Conservation (phyloP, 1,140 invertebrate species). For the Pseudomyrmex sp. region DNA sequence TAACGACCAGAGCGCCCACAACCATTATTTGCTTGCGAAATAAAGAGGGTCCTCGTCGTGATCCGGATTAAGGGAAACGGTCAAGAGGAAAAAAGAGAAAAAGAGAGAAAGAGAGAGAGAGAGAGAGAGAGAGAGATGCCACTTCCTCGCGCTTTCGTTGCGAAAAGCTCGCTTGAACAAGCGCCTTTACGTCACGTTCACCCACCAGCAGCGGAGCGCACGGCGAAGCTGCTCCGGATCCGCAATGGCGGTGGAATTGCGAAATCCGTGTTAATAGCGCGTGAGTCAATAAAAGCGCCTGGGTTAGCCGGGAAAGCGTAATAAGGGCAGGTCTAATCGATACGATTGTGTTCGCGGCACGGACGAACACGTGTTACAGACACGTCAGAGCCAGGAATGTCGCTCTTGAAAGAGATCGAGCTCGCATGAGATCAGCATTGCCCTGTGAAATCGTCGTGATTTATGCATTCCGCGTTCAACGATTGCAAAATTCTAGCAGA, state of each 20-base stretch:
- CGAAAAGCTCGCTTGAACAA: constrained; percentile 48
- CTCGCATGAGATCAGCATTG: constrained; percentile 12
- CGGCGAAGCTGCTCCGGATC: constrained; percentile 47
- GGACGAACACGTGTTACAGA: constrained; percentile 11
- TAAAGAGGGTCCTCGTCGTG: constrained; percentile 44
- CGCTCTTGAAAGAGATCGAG: constrained; percentile 12
- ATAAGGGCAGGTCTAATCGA: constrained; percentile 49
- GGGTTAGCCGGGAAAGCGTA: constrained; percentile 36
- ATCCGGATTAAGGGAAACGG: constrained; percentile 61
- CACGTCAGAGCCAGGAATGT: constrained; percentile 31
- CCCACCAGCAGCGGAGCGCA: constrained; percentile 40
- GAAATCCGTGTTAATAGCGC: constrained; percentile 68
- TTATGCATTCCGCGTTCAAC: not conserved
- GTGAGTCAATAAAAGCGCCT: constrained; percentile 52
- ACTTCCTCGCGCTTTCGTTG: constrained; percentile 23
- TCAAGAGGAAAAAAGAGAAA: constrained; percentile 14
- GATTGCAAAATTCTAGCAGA: not conserved
- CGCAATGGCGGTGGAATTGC: constrained; percentile 28
- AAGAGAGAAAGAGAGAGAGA: not conserved
- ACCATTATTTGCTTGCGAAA: constrained; percentile 54
- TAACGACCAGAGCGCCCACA: constrained; percentile 1
- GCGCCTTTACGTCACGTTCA: constrained; percentile 61
- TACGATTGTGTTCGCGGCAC: constrained; percentile 40
- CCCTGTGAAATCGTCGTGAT: not conserved
- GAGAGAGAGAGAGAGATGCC: not conserved